These are phyloP conservation scores for Grapholita molesta DNA, from an alignment of 1,140 invertebrate genomes.

Conservation along the genomic window DNA sequence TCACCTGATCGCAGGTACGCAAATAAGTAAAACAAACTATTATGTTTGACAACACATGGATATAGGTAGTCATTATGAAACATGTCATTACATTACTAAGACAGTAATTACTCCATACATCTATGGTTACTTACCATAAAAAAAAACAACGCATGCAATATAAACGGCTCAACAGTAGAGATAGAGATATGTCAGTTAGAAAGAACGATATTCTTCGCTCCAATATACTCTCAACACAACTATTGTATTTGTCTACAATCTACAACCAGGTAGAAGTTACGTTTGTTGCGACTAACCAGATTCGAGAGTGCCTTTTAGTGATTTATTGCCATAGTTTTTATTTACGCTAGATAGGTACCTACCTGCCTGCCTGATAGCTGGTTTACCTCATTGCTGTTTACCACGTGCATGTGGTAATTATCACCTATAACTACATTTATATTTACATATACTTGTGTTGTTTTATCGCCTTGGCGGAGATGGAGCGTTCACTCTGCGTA, in stretches of 20 bases:
- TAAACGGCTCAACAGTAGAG: too few relatives aligned
- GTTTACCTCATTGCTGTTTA: background rate
- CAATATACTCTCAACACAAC: too few relatives aligned
- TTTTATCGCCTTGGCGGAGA: constrained; percentile 20
- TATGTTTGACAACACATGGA: background rate
- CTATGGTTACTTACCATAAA: too few relatives aligned
- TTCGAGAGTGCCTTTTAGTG: constrained; percentile 17
- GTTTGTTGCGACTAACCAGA: background rate
- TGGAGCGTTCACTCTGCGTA: background rate
- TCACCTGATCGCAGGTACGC: background rate
- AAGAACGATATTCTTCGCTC: too few relatives aligned
- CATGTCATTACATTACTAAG: too few relatives aligned
- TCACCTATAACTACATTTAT: background rate
- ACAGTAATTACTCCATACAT: too few relatives aligned
- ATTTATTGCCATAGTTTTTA: constrained; percentile 26
- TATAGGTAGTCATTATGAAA: too few relatives aligned
- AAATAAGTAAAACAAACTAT: background rate
- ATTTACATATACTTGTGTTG: constrained; percentile 23
- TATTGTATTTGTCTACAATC: too few relatives aligned
- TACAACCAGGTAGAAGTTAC: background rate
- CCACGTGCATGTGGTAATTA: constrained; percentile 29
- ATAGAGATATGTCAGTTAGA: too few relatives aligned
- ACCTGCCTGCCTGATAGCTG: constrained; percentile 20
- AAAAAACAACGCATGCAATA: too few relatives aligned
- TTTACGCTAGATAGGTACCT: constrained; percentile 48